These are phyloP conservation scores for Microplitis manilae DNA, from an alignment of 2,888 invertebrate genomes.

Conservation along the genomic window DNA sequence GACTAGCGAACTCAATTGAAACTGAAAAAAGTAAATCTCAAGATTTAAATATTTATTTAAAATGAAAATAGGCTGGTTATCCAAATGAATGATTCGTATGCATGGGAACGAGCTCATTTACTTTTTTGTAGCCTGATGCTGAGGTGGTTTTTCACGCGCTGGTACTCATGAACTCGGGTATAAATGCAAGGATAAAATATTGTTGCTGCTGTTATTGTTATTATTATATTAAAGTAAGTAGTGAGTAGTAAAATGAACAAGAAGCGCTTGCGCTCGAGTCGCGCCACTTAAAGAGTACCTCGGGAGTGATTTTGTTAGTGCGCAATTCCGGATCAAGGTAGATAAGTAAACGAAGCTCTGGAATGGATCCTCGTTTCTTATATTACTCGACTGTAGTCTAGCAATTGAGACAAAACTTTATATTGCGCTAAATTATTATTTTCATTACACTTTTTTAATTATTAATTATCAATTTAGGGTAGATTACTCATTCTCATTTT, in stretches of 20 bases:
- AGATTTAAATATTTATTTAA: too few relatives aligned
- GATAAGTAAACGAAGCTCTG: constrained; percentile 57
- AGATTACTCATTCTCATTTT: too few relatives aligned
- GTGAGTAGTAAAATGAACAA: constrained; percentile 8
- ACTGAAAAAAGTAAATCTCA: too few relatives aligned
- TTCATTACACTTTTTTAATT: too few relatives aligned
- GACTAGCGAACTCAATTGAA: too few relatives aligned
- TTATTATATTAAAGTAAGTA: background rate
- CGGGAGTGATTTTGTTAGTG: constrained; percentile 40
- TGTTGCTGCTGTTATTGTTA: background rate
- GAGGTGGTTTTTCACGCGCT: constrained; percentile 3
- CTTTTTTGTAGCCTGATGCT: too few relatives aligned
- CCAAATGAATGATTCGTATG: too few relatives aligned
- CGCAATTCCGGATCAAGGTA: constrained; percentile 45
- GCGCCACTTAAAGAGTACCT: constrained; percentile 25
- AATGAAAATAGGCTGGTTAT: too few relatives aligned
- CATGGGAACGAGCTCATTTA: too few relatives aligned
- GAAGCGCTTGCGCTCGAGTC: constrained; percentile 9
- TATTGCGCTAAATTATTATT: background rate
- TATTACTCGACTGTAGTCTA: background rate
- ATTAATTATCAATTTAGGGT: too few relatives aligned
- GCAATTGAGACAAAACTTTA: background rate
- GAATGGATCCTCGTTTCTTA: constrained; percentile 56
- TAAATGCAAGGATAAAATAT: background rate
- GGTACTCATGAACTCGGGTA: constrained; percentile 18